phyloP scores from a whole-genome alignment of 2,113 vertebrate species.

The Stercorarius parasiticus region DNA sequence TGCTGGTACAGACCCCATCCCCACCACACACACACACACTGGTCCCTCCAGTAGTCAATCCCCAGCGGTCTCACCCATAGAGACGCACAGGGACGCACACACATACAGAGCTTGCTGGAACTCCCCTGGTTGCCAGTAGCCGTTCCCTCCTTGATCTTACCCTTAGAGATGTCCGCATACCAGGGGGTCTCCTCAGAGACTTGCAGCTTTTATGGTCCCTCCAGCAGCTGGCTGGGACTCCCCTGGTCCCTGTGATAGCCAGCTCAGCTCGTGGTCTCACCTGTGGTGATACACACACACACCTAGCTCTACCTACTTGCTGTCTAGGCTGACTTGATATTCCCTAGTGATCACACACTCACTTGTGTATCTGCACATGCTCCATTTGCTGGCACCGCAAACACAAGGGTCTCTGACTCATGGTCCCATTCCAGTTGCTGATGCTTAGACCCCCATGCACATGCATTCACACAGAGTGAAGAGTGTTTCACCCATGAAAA shows the following conservation, averaged over 20 bases:
- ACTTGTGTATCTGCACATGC: too few species aligned
- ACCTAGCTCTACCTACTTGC: neutral
- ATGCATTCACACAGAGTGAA: neutral
- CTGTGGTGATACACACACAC: neutral
- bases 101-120: neutral
- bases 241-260: neutral
- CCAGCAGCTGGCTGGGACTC: neutral
- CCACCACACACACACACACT: too few species aligned
- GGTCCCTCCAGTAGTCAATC: neutral
- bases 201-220: neutral
- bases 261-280: neutral
- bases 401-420: neutral
- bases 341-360: neutral
- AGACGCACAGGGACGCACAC: neutral
- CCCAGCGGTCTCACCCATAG: accelerated
- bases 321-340: neutral
- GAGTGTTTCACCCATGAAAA: neutral
- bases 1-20: neutral
- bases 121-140: neutral
- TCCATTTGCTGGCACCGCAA: neutral
- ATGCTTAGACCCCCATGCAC: neutral
- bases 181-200: neutral
- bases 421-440: neutral
- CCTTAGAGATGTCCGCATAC: neutral
- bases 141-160: neutral